Conservation (phyloP, 1,140 invertebrate species). For the Eueides isabella region DNA sequence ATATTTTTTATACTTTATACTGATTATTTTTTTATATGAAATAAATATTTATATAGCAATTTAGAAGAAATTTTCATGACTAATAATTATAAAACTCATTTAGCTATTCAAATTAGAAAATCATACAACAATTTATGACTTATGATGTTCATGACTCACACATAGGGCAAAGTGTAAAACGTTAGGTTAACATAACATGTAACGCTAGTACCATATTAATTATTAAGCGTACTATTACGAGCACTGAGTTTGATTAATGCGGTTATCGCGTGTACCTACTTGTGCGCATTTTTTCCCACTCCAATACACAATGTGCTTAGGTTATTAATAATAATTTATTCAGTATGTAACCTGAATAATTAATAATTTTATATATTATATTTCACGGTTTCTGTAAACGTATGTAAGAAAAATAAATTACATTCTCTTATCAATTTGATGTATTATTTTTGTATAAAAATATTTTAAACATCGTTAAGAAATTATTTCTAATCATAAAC, state of each 20-base stretch:
- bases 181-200: not conserved
- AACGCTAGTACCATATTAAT: constrained; percentile 1
- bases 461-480: too few species aligned
- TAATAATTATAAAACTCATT: too few species aligned
- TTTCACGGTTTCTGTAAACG: not conserved
- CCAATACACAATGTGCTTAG: not conserved
- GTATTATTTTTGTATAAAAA: too few species aligned
- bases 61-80: too few species aligned
- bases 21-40: too few species aligned
- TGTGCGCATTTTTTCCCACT: not conserved
- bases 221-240: not conserved
- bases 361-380: not conserved
- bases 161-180: not conserved
- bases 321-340: constrained; percentile 3
- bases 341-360: not conserved
- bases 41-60: too few species aligned
- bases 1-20: too few species aligned
- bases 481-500: too few species aligned
- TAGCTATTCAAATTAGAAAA: too few species aligned
- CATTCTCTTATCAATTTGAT: too few species aligned
- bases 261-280: constrained; percentile 16
- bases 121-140: too few species aligned
- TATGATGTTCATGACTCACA: too few species aligned
- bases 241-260: constrained; percentile 20
- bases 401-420: not conserved